Base-by-base conservation (phyloP, 1,140 invertebrate genomes). In the Cydia strobilella region DNA sequence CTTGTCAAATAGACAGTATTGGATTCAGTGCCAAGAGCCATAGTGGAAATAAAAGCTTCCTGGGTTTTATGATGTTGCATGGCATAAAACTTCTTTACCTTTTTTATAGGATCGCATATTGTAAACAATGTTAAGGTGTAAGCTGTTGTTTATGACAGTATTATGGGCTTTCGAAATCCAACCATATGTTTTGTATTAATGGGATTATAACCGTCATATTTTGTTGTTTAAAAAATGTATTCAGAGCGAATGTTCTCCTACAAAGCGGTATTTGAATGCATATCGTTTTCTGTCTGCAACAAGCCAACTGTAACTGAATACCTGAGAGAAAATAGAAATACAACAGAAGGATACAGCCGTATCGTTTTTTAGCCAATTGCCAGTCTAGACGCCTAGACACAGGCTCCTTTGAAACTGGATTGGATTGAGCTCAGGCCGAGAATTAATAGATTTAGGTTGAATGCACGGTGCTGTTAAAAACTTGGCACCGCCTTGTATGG, bases 401-500 rank as follows among this genome's bases (percentile, higher is more conserved):
- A 73, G 78, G 74, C 73, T 80, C 80, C 82, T 81, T 82, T 69
- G 80, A 83, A 88, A 86, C 84, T 89, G 81, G 84, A 87, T 89
- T 87, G 82, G 82, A 80, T 81, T 79, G 75, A 76, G 78, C 79
- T 23, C 45, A 83, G 79, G 80, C 80, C 69, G 63, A 76, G 78
- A 81, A 86, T 88, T 87, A 89, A 90, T 88, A 89, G 86, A 88
- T 79, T 77, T 62, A 81, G 80, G 86, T 82, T 89, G 81, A 83
- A 84, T 76, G 87, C 31, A 83, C 88, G 65, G 10, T 59, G 48
- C 62, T 74, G 80, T 10, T 35, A 69, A 74, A 81, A 79, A 76
- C 77, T 79, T 79, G 78, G 27, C 65, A 69, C 7, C 15, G 27
- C 65, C 65, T 18, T 69, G 31, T 35, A 39, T 18, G 65, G 31